Conservation (phyloP, 2,113 vertebrate species). For the Pseudorhombus dupliciocellatus region DNA sequence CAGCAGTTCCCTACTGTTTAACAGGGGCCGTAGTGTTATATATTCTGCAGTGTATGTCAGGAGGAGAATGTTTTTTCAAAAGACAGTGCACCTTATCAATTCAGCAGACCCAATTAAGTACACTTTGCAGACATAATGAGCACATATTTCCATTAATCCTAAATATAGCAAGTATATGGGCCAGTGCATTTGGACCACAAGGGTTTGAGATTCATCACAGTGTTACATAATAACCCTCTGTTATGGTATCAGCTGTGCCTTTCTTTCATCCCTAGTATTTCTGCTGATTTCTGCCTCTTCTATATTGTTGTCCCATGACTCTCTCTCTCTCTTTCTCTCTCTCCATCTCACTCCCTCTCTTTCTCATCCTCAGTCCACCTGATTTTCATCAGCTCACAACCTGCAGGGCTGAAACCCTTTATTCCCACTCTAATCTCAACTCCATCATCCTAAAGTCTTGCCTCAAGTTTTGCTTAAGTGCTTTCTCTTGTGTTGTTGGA, state of each 20-base stretch:
- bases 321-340: background rate
- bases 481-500: no score
- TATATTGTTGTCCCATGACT: background rate
- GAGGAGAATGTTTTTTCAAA: background rate
- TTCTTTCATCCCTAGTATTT: background rate
- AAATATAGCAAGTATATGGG: background rate
- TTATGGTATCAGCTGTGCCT: background rate
- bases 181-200: background rate
- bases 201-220: background rate
- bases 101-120: background rate
- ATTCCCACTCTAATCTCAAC: no score
- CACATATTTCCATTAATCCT: constrained; percentile 7
- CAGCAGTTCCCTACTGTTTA: background rate
- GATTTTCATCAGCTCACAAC: no score
- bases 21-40: background rate
- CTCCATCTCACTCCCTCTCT: no score
- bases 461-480: no score
- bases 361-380: no score
- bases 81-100: background rate
- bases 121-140: constrained; percentile 2
- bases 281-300: background rate
- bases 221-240: background rate
- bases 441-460: no score
- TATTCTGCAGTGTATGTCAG: background rate
- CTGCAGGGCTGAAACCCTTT: no score